Evolutionary conservation across 2,113 vertebrate species (phyloP).

Genomic region (Poicephalus meyeri): DNA sequence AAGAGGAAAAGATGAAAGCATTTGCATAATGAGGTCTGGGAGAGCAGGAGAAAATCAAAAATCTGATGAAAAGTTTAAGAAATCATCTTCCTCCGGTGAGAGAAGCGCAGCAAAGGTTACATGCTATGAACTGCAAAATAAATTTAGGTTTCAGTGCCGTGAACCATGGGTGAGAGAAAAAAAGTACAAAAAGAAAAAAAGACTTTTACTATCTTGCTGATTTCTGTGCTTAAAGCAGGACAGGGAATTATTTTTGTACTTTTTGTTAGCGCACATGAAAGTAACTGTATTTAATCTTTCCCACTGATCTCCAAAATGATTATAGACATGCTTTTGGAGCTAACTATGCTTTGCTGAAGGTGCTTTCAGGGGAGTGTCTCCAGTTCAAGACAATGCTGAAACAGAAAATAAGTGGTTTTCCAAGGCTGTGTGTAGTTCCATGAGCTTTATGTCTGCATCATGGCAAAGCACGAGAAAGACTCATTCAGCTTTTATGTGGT

Average conservation of each 20-base stretch:
- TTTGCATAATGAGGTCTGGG: neutral
- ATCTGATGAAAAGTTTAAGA: neutral
- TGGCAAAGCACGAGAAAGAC: neutral
- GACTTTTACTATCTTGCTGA: neutral
- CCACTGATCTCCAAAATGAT: neutral
- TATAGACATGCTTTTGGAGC: neutral
- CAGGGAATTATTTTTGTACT: neutral
- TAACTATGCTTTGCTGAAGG: neutral
- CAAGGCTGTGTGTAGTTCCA: neutral
- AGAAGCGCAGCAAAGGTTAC: neutral
- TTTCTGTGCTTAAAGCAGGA: neutral
- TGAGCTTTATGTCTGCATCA: neutral
- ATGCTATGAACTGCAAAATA: neutral
- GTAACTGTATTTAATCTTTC: neutral
- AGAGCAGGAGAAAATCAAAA: neutral
- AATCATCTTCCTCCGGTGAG: neutral
- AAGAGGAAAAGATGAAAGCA: neutral
- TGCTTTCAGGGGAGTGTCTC: neutral
- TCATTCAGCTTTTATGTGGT: neutral
- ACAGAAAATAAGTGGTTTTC: neutral
- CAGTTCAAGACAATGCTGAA: neutral
- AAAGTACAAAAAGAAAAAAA: neutral
- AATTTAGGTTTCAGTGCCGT: neutral
- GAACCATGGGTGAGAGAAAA: neutral
- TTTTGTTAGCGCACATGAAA: neutral